Base-by-base conservation (phyloP, 1,140 invertebrate species). In the Philopotamus ludificatus region DNA sequence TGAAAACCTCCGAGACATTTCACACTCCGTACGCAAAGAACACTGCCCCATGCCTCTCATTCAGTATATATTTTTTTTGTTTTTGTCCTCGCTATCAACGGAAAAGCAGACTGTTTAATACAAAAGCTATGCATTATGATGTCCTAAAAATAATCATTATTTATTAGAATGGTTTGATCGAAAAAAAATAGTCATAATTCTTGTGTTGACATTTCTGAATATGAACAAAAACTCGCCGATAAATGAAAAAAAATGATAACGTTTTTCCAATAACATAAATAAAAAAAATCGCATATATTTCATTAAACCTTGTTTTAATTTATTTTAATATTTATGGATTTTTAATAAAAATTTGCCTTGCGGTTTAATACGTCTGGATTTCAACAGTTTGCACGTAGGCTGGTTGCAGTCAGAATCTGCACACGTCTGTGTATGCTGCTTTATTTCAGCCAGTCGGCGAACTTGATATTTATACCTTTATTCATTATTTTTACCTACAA, bases 401-500 rank as follows among this genome's bases (percentile, higher is more conserved):
- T n/a, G 45, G 45, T 4, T n/a, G n/a, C 45, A 20, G 20, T n/a
- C 20, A 47, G 45, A 47, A 8, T 22, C 25, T 50, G 26, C 20
- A 20, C 23, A 18, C 26, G 18, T 51, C 18, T 21, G 39, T n/a
- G n/a, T n/a, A 28, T 41, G 51, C 47, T 45, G 23, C 66, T 55
- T 63, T 68, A 64, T 64, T 68, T 51, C 15, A 63, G 34, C 60
- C 67, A 55, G 51, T 58, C 26, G 28, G 67, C 59, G 59, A 66
- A 64, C 64, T 63, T 64, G 60, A 70, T 70, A 70, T 66, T 66
- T 58, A 62, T 34, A 62, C 65, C 42, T 55, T 41, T 54, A 60
- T 61, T 58, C 63, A 66, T 66, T 66, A 59, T 66, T 60, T 59
- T 54, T 22, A 60, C 51, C 51, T 63, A 45, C 34, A 66, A 34